Base-by-base conservation (phyloP, 2,888 invertebrate species). In the Podabrus alpinus region DNA sequence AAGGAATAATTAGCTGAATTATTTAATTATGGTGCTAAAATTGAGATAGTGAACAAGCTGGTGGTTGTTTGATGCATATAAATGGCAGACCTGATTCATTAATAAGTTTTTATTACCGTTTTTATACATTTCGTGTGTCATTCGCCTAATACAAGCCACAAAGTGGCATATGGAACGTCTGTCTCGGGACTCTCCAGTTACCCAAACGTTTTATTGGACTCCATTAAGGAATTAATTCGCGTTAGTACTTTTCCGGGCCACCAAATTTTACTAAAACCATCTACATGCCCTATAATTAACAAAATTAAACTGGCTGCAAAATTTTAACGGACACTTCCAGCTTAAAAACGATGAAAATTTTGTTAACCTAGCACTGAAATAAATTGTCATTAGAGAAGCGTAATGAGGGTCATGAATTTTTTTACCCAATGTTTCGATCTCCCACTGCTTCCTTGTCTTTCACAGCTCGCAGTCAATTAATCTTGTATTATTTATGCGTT, bases 1-100 rank as follows among this genome's bases (percentile, higher is more conserved):
- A 45, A n/a, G 45, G n/a, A 45, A 45, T 67, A 24, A 67, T 15
- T 29, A 67, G 67, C 16, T 19, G 67, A 19, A 24, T 24, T 66
- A 19, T 67, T 67, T 29, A 67, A 67, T 67, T 67, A 67, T 67
- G 67, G 29, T 17, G 11, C 17, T 13, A 64, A 21, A 64, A 21
- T 64, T 64, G 21, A 21, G 64, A 64, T 61, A 69, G 69, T 60
- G 17, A 69, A 69, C 69, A 69, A 69, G 60, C 19, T 71, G 62
- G 62, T 45, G 21, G 45, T 66, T 62, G 45, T 24, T 16, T 66
- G 66, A 10, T 24, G 66, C 15, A 24, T 66, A 10, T 24, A 66
- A 17, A 24, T 21, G 15, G 15, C 19, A 60, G 68, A 72, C 59
- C 72, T 72, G 72, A 72, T 72, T 72, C 72, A 72, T 72, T 72